These are phyloP conservation scores for Leptocoma aspasia DNA, from an alignment of 2,113 vertebrate genomes.

Conservation along the genomic window DNA sequence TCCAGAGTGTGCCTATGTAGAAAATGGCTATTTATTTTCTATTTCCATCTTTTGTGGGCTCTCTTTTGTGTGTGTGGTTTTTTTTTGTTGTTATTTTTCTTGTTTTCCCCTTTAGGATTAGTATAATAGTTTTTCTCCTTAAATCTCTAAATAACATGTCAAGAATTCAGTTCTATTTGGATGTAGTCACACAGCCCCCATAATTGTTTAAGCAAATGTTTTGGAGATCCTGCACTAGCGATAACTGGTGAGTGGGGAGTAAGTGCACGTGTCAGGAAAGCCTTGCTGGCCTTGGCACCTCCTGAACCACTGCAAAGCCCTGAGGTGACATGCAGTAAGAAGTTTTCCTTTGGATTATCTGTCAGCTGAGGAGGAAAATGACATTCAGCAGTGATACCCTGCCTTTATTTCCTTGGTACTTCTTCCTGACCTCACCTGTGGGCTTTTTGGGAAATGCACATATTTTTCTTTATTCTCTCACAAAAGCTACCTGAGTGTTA, in stretches of 20 bases:
- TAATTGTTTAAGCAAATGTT: background rate
- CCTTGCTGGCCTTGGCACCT: background rate
- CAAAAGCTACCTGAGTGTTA: background rate
- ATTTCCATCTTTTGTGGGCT: background rate
- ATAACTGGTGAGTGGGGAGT: background rate
- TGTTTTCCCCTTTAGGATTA: accelerated
- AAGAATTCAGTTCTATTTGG: background rate
- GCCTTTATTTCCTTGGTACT: background rate
- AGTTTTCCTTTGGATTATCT: background rate
- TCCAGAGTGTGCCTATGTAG: background rate
- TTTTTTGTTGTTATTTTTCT: background rate
- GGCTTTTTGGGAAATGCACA: background rate
- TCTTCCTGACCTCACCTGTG: background rate
- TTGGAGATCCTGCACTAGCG: background rate
- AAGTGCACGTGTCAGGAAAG: background rate
- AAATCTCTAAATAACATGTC: background rate
- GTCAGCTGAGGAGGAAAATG: background rate
- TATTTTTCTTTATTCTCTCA: background rate
- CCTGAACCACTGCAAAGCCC: background rate
- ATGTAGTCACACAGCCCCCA: background rate
- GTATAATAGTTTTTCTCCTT: background rate
- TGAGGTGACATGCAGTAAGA: background rate
- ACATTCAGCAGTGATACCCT: background rate
- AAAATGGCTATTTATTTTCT: background rate
- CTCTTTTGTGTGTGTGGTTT: background rate